Conservation (phyloP, 2,113 vertebrate genomes). For the Oxyura jamaicensis region DNA sequence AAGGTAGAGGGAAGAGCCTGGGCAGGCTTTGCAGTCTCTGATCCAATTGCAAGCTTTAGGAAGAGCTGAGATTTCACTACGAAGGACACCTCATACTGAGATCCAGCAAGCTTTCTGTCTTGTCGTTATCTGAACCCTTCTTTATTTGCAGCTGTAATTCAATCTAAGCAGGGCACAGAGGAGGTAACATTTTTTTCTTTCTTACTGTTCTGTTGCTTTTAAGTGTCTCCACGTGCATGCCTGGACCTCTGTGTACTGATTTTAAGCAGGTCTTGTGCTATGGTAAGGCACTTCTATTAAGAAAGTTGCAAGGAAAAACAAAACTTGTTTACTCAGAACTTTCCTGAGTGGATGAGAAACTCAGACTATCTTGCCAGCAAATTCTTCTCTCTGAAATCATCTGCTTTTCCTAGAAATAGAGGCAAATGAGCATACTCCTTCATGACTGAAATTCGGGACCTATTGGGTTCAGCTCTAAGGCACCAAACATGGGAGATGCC, state of each 20-base stretch:
- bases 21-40: background rate
- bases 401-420: background rate
- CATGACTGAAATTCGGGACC: accelerated
- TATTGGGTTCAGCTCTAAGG: background rate
- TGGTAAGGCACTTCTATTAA: background rate
- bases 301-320: background rate
- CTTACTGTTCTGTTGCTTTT: background rate
- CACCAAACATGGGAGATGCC: background rate
- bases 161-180: background rate
- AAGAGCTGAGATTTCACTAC: background rate
- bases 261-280: background rate
- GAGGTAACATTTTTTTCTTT: background rate
- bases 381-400: background rate
- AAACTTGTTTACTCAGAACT: background rate
- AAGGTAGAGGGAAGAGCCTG: background rate
- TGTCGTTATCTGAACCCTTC: background rate
- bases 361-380: background rate
- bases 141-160: background rate
- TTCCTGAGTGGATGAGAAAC: background rate
- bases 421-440: background rate
- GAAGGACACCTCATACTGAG: background rate
- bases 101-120: accelerated
- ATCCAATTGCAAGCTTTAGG: background rate
- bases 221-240: accelerated
- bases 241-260: background rate